Evolutionary conservation across 2,888 invertebrate species (phyloP), one percentile per base, ranked within the genome.

Genomic region (Toxonevra muliebris): DNA sequence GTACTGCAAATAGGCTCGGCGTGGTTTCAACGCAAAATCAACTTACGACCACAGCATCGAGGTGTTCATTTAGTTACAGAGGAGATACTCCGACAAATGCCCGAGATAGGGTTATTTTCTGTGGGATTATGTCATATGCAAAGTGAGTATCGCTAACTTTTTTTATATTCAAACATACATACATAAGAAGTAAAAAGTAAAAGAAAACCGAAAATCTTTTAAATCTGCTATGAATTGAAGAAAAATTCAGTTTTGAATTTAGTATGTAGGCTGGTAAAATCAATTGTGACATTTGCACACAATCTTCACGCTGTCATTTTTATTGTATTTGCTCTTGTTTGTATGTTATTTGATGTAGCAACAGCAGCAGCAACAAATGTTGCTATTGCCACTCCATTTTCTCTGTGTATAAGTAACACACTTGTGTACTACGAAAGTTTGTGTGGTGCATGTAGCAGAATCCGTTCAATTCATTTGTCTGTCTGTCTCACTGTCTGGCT

Each of bases 21-120:
- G 88, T 98, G 97, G 97, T 96, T 96, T 90, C 97, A 98, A 89
- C 93, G 94, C 87, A 96, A 96, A 89, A 93, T 98, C 86, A 95
- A 95, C 88, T 90, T 98, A 87, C 90, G 96, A 87, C 95, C 97
- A 82, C 96, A 96, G 87, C 96, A 96, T 87, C 90, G 97, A 85
- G 97, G 97, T 83, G 96, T 97, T 85, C 97, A 98, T 89, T 90
- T 97, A 82, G 95, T 98, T 80, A 96, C 97, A 76, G 97, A 98
- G 87, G 97, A 97, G 89, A 95, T 98, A 83, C 89, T 96, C 74
- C 91, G 94, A 88, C 94, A 95, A 88, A 92, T 96, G 87, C 96
- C 97, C 66, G 97, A 97, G 87, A 89, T 98, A 85, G 90, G 92
- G 84, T 95, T 96, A 87, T 96, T 97, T 87, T 93, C 96, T 76